A percentile compares a stretch with the other conserved stretches of the same genome.
phyloP scores from a whole-genome alignment of 2,888 invertebrate genomes.

The Heliconius erato region DNA sequence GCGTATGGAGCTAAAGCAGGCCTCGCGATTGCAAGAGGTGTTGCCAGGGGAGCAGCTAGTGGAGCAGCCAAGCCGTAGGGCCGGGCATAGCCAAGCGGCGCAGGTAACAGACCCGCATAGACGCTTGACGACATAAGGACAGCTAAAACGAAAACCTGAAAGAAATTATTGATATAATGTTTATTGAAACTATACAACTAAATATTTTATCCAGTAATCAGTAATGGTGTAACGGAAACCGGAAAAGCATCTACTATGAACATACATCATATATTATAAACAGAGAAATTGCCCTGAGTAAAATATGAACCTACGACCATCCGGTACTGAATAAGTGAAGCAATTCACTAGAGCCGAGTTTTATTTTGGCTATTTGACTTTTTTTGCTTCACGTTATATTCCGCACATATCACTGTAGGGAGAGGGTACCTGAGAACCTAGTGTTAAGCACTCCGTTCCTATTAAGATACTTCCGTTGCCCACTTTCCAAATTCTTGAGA shows the following conservation, averaged over 20 bases:
- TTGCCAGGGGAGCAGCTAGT: constrained; percentile 59
- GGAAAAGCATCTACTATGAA: background rate
- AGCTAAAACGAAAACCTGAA: constrained; percentile 71
- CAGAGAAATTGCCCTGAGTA: background rate
- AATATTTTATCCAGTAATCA: background rate
- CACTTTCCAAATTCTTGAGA: too few relatives aligned
- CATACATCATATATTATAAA: too few relatives aligned
- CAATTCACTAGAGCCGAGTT: background rate
- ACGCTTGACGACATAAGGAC: constrained; percentile 69
- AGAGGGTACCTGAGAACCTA: too few relatives aligned
- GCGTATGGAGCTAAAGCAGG: constrained; percentile 55
- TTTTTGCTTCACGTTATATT: background rate
- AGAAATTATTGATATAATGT: background rate
- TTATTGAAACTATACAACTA: background rate
- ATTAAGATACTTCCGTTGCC: too few relatives aligned
- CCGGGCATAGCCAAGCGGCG: constrained; percentile 68
- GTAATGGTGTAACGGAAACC: background rate
- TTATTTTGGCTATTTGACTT: background rate
- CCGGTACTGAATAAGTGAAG: background rate
- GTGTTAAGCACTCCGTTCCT: too few relatives aligned
- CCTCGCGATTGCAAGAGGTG: constrained; percentile 56
- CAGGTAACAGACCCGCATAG: constrained; percentile 65
- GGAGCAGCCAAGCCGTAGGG: constrained; percentile 61
- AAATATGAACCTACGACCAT: background rate
- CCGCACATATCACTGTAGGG: too few relatives aligned